Evolutionary conservation across 2,113 vertebrate genomes (phyloP).

Genomic region (Silurus meridionalis): DNA sequence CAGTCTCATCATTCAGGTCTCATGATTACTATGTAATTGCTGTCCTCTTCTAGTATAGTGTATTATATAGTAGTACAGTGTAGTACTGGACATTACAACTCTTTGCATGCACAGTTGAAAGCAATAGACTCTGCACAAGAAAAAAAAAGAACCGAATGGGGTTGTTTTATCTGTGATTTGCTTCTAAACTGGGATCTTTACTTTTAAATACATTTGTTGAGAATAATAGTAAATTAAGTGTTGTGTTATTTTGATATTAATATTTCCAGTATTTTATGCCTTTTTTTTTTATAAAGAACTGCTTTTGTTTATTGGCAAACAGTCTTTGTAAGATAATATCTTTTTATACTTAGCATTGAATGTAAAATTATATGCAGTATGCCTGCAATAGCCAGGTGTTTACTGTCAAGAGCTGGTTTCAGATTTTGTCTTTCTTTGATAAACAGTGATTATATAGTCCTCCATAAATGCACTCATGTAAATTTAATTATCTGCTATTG

Average conservation of each 20-base stretch:
- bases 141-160: too few species aligned
- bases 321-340: neutral
- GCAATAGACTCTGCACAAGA: neutral
- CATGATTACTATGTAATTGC: neutral
- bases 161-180: neutral
- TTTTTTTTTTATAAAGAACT: conserved; percentile 11
- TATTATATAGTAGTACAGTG: neutral
- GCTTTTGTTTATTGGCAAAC: neutral
- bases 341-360: neutral
- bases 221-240: neutral
- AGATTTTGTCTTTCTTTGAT: conserved; percentile 7
- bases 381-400: neutral
- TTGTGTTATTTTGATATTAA: neutral
- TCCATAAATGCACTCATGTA: neutral
- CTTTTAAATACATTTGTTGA: neutral
- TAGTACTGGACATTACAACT: neutral
- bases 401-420: neutral
- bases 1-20: neutral
- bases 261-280: conserved; percentile 7
- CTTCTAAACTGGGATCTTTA: neutral
- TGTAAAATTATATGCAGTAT: neutral
- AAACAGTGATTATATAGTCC: neutral
- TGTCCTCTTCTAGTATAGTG: neutral
- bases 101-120: neutral
- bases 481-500: conserved; percentile 5